Evolutionary conservation across 2,888 invertebrate genomes (phyloP), one percentile per base, ranked within the genome.

Genomic region (Isotomurus palustris): DNA sequence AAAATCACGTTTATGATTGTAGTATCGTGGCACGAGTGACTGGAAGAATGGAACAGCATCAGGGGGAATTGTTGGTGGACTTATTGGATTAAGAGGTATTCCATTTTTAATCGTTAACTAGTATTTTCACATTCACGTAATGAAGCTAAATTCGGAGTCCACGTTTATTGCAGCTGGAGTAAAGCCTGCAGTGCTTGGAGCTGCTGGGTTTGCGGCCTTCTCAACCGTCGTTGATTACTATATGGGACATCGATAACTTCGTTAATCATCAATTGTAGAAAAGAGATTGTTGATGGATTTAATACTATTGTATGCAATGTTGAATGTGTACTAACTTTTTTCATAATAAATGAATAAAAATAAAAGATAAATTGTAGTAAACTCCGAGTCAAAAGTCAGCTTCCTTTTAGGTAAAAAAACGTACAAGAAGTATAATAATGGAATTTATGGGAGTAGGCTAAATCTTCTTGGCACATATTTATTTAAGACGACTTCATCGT

Each of bases 21-120:
- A 83, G 83, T 79, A 84, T 72, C 82, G 99, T 72, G 99, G 94
- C 12, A 93, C 92, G 75, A 86, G 87, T 29, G 97, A 99, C 75
- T 92, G 97, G 91, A 88, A 86, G 72, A 99, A 99, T 80, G 95
- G 94, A 1, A 94, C 94, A 0, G 87, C 91, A 73, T 92, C 95
- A 54, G 96, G 96, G 40, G 95, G 83, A 40, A 81, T 95, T 12
- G 95, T 94, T 21, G 99, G 99, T 45, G 97, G 95, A 32, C 75
- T 95, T 32, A 88, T 91, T 73, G 91, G 91, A 14, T 76, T 91
- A 58, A 80, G 91, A 81, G 87, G 87, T 86, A 72, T 62, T 21
- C 40, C 8, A 6, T 22, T 49, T 29, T 40, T 40, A 17, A 27
- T 36, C 5, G 4, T 6, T 21, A 51, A 27, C n/a, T 8, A 24